These are phyloP conservation scores for Andrena dorsata DNA, from an alignment of 2,888 invertebrate genomes.

Conservation along the genomic window DNA sequence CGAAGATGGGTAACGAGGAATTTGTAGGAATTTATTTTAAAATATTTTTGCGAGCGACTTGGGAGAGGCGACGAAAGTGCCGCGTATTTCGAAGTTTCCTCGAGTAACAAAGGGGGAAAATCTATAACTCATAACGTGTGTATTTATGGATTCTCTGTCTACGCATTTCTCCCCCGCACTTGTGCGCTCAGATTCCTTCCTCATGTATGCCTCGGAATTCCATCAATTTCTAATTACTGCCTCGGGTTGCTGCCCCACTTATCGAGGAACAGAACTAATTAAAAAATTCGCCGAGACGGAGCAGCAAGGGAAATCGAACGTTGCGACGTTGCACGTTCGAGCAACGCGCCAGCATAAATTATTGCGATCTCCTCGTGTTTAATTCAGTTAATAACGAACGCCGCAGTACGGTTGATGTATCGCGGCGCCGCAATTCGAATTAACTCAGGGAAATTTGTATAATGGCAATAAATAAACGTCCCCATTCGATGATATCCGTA, in stretches of 20 bases:
- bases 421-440: too few species aligned
- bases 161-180: background rate
- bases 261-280: background rate
- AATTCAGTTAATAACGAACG: background rate
- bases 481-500: too few species aligned
- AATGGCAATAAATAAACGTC: too few species aligned
- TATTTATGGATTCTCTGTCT: background rate
- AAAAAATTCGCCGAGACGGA: background rate
- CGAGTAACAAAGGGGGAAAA: slow-evolving; percentile 28
- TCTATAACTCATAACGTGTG: slow-evolving; percentile 44
- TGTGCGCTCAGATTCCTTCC: background rate
- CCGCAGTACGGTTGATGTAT: too few species aligned
- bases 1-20: background rate
- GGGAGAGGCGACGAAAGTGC: background rate
- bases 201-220: too few species aligned
- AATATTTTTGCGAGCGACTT: background rate
- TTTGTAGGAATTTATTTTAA: background rate
- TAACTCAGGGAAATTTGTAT: too few species aligned
- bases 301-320: too few species aligned
- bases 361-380: background rate
- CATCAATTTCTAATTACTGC: background rate
- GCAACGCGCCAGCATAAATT: too few species aligned
- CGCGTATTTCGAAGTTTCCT: background rate
- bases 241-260: background rate
- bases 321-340: too few species aligned